Percentiles rank a stretch among this genome's conserved stretches.
Evolutionary conservation across 2,888 invertebrate species (phyloP).

Genomic region (Limnephilus marmoratus): DNA sequence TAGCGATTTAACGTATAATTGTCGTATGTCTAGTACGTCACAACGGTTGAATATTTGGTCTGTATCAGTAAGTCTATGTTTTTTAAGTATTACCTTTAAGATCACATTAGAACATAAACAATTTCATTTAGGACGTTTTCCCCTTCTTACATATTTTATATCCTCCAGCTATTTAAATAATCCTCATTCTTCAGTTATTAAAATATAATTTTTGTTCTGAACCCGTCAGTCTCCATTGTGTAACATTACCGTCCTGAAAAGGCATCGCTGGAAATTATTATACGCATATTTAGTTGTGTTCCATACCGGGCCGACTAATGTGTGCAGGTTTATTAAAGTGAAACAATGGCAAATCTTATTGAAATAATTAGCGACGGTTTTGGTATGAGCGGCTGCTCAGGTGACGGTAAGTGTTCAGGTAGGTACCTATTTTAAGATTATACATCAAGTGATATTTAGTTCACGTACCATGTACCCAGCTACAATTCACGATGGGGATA

Average conservation of each 20-base stretch:
- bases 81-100: too few relatives aligned
- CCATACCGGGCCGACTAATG: not conserved
- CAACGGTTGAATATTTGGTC: too few relatives aligned
- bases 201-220: not conserved
- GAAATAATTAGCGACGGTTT: conserved; percentile 31
- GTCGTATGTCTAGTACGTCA: too few relatives aligned
- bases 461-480: not conserved
- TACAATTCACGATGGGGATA: not conserved
- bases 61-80: too few relatives aligned
- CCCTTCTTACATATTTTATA: too few relatives aligned
- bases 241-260: not conserved
- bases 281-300: not conserved
- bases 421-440: not conserved
- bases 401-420: not conserved
- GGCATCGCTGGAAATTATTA: not conserved
- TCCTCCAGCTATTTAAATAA: too few relatives aligned
- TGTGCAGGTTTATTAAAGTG: conserved; percentile 12
- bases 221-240: not conserved
- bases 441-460: not conserved
- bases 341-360: conserved; percentile 51
- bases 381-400: not conserved
- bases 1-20: too few relatives aligned
- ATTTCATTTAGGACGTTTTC: too few relatives aligned
- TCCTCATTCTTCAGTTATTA: not conserved
- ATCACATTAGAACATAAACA: too few relatives aligned